These are phyloP conservation scores for Tachina grossa DNA, from an alignment of 2,888 invertebrate genomes.

Conservation along the genomic window DNA sequence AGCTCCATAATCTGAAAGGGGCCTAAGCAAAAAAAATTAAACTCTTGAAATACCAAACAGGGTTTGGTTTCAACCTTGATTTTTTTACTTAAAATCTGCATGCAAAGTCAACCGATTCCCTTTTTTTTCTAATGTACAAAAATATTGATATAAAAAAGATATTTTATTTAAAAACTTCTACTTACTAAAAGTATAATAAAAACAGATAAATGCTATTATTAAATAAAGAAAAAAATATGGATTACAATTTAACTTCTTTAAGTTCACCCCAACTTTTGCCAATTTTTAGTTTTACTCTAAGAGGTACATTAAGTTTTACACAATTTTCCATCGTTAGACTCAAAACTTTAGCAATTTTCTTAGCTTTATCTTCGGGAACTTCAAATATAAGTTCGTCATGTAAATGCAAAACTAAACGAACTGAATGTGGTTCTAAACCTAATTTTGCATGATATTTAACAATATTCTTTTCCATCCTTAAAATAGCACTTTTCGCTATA, in stretches of 20 bases:
- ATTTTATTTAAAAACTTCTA: no score
- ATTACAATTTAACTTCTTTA: constrained; percentile 77
- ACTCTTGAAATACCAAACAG: no score
- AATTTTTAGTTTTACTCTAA: constrained; percentile 93
- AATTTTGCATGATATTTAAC: constrained; percentile 81
- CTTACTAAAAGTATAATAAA: not conserved
- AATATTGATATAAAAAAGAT: no score
- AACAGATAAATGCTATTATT: not conserved
- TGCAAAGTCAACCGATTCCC: no score
- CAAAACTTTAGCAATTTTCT: constrained; percentile 86
- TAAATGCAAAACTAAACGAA: constrained; percentile 92
- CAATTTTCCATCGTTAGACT: constrained; percentile 92
- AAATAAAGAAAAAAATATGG: not conserved
- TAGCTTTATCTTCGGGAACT: constrained; percentile 86
- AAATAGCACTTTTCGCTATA: constrained; percentile 95
- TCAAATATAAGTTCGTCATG: constrained; percentile 99
- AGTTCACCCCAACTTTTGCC: constrained; percentile 91
- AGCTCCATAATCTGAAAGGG: no score
- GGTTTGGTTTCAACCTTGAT: no score
- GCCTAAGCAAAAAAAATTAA: no score
- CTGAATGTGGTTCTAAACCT: constrained; percentile 79
- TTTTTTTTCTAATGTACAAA: no score
- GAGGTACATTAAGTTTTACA: constrained; percentile 88
- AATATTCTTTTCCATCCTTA: constrained; percentile 87
- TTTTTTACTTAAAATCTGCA: no score